phyloP scores from a whole-genome alignment of 2,797 vertebrate genomes.

The Xiphophorus birchmanni region DNA sequence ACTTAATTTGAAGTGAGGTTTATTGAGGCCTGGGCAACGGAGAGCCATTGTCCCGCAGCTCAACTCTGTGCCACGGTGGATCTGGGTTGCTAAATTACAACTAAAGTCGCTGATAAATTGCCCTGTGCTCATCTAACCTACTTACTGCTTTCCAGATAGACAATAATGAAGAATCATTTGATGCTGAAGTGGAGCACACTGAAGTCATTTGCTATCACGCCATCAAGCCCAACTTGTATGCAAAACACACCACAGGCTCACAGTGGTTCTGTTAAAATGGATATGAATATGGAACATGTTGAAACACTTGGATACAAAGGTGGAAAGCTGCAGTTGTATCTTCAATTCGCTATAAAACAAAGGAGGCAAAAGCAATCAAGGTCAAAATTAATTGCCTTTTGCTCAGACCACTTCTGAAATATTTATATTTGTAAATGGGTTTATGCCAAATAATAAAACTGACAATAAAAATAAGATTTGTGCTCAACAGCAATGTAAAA shows the following conservation, averaged over 20 bases:
- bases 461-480: conserved; percentile 25
- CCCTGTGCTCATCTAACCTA: conserved; percentile 72
- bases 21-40: conserved; percentile 63
- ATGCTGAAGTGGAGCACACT: conserved; percentile 51
- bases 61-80: conserved; percentile 60
- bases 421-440: conserved; percentile 19
- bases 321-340: conserved; percentile 15
- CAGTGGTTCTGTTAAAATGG: conserved; percentile 23
- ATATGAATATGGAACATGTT: conserved; percentile 41
- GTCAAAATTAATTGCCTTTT: conserved; percentile 23
- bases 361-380: conserved; percentile 22
- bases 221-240: conserved; percentile 38
- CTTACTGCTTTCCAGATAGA: conserved; percentile 72
- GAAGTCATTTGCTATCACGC: conserved; percentile 62
- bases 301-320: conserved; percentile 21
- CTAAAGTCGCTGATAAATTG: conserved; percentile 75
- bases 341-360: conserved; percentile 22
- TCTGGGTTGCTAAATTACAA: conserved; percentile 75
- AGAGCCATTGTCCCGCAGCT: conserved; percentile 66
- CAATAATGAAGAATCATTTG: conserved; percentile 79
- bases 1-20: conserved; percentile 82
- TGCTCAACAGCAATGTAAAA: conserved; percentile 16
- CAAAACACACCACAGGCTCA: conserved; percentile 17
- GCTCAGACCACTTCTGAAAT: conserved; percentile 6
- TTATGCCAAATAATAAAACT: conserved; percentile 26